These are phyloP conservation scores for Oxygymnocypris stewartii DNA, from an alignment of 2,113 vertebrate genomes.

Conservation along the genomic window DNA sequence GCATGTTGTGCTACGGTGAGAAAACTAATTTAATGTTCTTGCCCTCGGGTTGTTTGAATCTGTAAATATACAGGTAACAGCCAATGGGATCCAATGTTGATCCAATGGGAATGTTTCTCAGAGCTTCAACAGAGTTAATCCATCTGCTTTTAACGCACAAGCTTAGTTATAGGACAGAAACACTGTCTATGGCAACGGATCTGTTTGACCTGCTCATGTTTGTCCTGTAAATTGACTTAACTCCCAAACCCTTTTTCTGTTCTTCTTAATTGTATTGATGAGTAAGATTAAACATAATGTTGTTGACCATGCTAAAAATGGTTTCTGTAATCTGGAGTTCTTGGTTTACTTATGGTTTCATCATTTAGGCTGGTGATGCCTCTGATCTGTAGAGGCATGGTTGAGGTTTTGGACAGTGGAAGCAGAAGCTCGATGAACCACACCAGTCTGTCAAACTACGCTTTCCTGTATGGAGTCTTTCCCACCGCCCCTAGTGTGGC, in stretches of 20 bases:
- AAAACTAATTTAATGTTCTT: not conserved
- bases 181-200: not conserved
- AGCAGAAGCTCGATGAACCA: slow-evolving; percentile 80
- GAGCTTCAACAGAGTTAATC: not conserved
- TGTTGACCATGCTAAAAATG: not conserved
- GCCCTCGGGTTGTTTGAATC: not conserved
- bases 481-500: slow-evolving; percentile 95
- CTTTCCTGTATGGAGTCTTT: slow-evolving; percentile 95
- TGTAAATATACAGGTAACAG: not conserved
- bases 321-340: not conserved
- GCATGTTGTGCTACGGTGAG: not conserved
- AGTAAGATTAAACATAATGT: not conserved
- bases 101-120: not conserved
- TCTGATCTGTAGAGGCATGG: slow-evolving; percentile 93
- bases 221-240: not conserved
- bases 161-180: not conserved
- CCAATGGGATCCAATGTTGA: not conserved
- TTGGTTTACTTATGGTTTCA: not conserved
- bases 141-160: not conserved
- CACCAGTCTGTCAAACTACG: slow-evolving; percentile 93
- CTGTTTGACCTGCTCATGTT: not conserved
- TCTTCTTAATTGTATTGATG: not conserved
- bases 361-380: slow-evolving; percentile 86
- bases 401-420: slow-evolving; percentile 85
- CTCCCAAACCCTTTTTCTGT: not conserved